Conservation (phyloP, 2,888 invertebrate genomes). For the Spialia ferax region DNA sequence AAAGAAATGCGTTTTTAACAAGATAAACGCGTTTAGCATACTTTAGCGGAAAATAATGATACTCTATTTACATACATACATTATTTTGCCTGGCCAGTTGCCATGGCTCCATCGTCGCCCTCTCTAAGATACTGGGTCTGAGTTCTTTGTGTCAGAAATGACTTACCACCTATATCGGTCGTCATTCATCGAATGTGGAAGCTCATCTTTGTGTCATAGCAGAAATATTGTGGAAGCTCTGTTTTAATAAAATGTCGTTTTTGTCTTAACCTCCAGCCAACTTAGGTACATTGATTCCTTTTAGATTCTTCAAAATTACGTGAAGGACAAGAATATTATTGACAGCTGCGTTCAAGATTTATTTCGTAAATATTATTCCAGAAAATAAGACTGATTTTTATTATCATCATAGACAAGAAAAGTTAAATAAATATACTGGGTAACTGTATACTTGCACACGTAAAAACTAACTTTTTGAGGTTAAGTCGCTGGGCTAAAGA, state of each 20-base stretch:
- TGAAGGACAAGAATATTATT: no score
- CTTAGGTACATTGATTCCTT: no score
- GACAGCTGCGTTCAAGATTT: no score
- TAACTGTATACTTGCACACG: neutral
- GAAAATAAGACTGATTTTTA: neutral
- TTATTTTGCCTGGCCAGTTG: slow-evolving; percentile 26
- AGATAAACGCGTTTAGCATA: slow-evolving; percentile 22
- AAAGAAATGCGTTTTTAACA: slow-evolving; percentile 16
- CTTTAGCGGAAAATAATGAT: slow-evolving; percentile 20
- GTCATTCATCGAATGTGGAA: neutral
- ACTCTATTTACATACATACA: slow-evolving; percentile 31
- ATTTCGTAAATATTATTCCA: neutral
- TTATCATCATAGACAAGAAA: neutral
- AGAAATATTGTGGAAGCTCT: no score
- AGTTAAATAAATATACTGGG: slow-evolving; percentile 6
- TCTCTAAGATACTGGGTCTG: slow-evolving; percentile 4
- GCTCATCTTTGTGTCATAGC: no score
- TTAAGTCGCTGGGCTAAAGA: neutral
- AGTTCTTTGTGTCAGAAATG: neutral
- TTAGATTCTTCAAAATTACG: no score
- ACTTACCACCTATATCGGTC: no score
- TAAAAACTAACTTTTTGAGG: neutral
- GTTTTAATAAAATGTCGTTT: no score
- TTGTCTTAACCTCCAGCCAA: no score
- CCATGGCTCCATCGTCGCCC: slow-evolving; percentile 28